These are phyloP conservation scores for Sebastes kiyomatsui DNA, from an alignment of 2,797 vertebrate genomes.

Conservation along the genomic window DNA sequence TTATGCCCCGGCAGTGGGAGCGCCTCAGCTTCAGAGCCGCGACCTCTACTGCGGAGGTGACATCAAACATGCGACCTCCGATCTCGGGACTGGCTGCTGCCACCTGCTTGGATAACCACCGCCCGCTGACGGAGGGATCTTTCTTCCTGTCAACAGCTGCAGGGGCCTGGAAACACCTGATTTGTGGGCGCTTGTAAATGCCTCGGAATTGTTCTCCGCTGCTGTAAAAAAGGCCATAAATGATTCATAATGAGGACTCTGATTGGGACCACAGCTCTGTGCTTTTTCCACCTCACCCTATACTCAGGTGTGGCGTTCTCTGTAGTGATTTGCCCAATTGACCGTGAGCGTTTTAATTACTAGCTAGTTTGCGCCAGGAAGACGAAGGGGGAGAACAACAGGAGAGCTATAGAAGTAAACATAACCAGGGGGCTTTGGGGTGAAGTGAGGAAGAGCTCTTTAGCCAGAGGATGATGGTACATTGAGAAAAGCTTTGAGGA, in stretches of 20 bases:
- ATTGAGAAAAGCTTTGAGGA: constrained; percentile 27
- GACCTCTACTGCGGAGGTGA: constrained; percentile 49
- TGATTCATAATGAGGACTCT: constrained; percentile 47
- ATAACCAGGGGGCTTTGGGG: neutral
- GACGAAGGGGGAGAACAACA: neutral
- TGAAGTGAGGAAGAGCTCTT: constrained; percentile 2
- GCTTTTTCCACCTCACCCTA: neutral
- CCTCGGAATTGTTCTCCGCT: constrained; percentile 51
- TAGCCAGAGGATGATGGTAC: constrained; percentile 8
- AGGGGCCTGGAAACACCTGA: constrained; percentile 70
- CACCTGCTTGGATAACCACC: constrained; percentile 33
- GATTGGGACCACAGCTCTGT: constrained; percentile 8
- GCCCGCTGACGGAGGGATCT: constrained; percentile 45
- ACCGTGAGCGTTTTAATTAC: constrained; percentile 67
- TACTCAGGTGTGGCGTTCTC: constrained; percentile 55
- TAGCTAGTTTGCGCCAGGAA: constrained; percentile 21
- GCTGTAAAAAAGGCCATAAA: constrained; percentile 51
- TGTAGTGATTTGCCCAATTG: constrained; percentile 61
- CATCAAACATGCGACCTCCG: constrained; percentile 59
- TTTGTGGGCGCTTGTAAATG: constrained; percentile 68
- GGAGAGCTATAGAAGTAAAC: neutral
- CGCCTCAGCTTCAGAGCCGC: constrained; percentile 11
- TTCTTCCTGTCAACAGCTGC: constrained; percentile 70
- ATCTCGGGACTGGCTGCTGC: constrained; percentile 29
- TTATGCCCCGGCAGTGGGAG: neutral